phyloP scores from a whole-genome alignment of 2,888 invertebrate genomes.

The Hyposoter didymator region DNA sequence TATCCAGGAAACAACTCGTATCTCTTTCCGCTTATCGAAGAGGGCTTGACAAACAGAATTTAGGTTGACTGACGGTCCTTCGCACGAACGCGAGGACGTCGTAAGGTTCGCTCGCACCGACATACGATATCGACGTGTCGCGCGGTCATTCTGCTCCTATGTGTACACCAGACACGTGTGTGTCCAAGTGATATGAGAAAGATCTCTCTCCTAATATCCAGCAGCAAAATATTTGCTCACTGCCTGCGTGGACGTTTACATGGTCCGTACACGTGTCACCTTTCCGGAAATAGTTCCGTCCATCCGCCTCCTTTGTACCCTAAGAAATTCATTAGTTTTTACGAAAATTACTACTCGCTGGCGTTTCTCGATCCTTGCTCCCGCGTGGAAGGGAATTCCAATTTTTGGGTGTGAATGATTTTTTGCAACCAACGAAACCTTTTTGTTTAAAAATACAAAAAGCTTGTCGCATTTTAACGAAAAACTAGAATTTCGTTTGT shows the following conservation, averaged over 20 bases:
- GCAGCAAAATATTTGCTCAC: conserved; percentile 21
- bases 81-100: background rate
- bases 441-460: no score
- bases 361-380: background rate
- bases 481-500: no score
- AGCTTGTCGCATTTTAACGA: no score
- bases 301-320: background rate
- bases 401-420: no score
- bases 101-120: background rate
- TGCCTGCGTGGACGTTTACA: background rate
- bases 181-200: background rate
- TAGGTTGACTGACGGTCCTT: background rate
- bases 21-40: background rate
- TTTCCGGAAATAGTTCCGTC: background rate
- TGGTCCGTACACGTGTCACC: background rate
- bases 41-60: background rate
- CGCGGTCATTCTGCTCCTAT: background rate
- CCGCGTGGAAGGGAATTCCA: no score
- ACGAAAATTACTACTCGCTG: background rate
- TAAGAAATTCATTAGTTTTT: background rate
- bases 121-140: background rate
- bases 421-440: no score
- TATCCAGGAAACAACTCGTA: background rate
- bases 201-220: background rate
- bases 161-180: background rate